Percentiles rank a stretch among this genome's conserved stretches.
phyloP scores from a whole-genome alignment of 2,888 invertebrate genomes.

The Apoderus coryli region DNA sequence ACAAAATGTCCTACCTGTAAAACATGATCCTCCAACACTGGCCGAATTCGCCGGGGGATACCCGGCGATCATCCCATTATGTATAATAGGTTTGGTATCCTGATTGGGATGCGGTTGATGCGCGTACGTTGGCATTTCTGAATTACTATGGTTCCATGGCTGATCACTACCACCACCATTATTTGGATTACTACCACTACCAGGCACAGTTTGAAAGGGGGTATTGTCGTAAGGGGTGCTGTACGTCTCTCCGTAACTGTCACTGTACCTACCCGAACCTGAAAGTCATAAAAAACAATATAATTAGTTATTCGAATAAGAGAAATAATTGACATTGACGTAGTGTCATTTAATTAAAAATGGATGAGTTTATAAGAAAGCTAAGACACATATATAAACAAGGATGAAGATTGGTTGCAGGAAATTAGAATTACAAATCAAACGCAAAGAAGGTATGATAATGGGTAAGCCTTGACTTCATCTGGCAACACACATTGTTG shows the following conservation, averaged over 20 bases:
- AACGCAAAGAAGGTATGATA: too few relatives aligned
- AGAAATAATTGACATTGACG: too few relatives aligned
- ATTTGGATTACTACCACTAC: conserved; percentile 30
- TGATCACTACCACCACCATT: conserved; percentile 36
- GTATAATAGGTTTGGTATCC: conserved; percentile 34
- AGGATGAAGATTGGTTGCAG: too few relatives aligned
- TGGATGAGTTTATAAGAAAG: too few relatives aligned
- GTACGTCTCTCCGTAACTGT: conserved; percentile 41
- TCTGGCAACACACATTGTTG: too few relatives aligned
- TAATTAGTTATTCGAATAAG: background rate
- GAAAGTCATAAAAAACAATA: conserved; percentile 13
- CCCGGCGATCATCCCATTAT: conserved; percentile 43
- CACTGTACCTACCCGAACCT: conserved; percentile 36
- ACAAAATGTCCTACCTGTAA: conserved; percentile 48
- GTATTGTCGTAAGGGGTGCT: conserved; percentile 34
- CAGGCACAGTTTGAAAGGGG: conserved; percentile 57
- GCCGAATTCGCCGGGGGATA: conserved; percentile 33
- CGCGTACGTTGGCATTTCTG: conserved; percentile 22
- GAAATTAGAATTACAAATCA: too few relatives aligned
- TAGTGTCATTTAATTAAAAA: too few relatives aligned
- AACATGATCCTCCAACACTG: conserved; percentile 44
- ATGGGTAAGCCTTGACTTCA: too few relatives aligned
- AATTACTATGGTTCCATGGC: conserved; percentile 28
- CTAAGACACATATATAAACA: too few relatives aligned
- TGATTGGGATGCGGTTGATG: conserved; percentile 25